Evolutionary conservation across 2,113 vertebrate genomes (phyloP).

Genomic region (Lethenteron camtschaticum): DNA sequence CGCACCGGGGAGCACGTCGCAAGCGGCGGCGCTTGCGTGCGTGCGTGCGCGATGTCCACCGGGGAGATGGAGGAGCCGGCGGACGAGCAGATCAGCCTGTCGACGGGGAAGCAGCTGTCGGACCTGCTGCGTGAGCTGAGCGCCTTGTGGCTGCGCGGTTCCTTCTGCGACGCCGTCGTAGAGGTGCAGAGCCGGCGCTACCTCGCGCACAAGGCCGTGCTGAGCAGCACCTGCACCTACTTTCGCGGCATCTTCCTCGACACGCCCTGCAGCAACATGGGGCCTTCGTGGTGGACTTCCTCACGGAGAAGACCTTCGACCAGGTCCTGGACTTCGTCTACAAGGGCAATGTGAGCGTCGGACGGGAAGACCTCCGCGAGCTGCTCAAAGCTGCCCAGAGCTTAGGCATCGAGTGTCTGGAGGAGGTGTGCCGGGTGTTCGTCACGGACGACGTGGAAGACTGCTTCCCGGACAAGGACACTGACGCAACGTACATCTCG

Average conservation of each 20-base stretch:
- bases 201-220: slow-evolving; percentile 3
- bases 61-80: slow-evolving; percentile 1
- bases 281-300: slow-evolving; percentile 6
- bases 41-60: too few species aligned
- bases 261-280: slow-evolving; percentile 4
- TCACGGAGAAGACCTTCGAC: slow-evolving; percentile 1
- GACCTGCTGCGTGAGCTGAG: neutral
- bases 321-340: slow-evolving; percentile 2
- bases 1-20: too few species aligned
- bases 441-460: too few species aligned
- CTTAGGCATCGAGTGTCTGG: neutral
- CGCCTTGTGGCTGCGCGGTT: slow-evolving; percentile 2
- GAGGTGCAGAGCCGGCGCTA: slow-evolving; percentile 6
- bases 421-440: neutral
- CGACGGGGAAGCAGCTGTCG: slow-evolving; percentile 2
- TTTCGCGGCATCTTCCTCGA: slow-evolving; percentile 2
- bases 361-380: neutral
- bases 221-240: slow-evolving; percentile 6
- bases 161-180: slow-evolving; percentile 4
- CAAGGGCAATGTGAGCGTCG: neutral
- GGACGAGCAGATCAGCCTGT: slow-evolving; percentile 5
- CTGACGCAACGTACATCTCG: too few species aligned
- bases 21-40: too few species aligned
- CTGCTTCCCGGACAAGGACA: too few species aligned
- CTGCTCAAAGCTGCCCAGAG: neutral